Evolutionary conservation across 2,888 invertebrate genomes (phyloP).

Genomic region (Horisme vitalbata): DNA sequence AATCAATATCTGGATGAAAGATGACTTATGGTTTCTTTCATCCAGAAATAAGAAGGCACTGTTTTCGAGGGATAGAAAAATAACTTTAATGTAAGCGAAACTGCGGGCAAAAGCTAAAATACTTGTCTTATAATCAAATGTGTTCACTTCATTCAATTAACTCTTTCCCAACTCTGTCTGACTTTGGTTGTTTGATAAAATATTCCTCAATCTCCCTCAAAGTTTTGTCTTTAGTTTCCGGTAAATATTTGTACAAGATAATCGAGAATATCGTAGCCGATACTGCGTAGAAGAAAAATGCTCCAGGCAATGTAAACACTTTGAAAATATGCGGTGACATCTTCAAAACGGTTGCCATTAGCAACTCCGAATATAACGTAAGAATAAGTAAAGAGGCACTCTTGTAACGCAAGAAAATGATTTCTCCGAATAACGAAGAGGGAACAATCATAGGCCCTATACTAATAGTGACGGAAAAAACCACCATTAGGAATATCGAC

Average conservation of each 20-base stretch:
- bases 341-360: constrained; percentile 49
- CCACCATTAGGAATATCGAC: constrained; percentile 44
- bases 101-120: too few relatives aligned
- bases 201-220: too few relatives aligned
- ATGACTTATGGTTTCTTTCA: too few relatives aligned
- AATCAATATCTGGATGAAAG: too few relatives aligned
- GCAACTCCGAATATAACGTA: constrained; percentile 41
- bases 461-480: constrained; percentile 53
- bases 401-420: constrained; percentile 51
- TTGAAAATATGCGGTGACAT: constrained; percentile 48
- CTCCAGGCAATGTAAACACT: constrained; percentile 45
- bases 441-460: constrained; percentile 58
- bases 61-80: too few relatives aligned
- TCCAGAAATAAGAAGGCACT: too few relatives aligned
- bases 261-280: constrained; percentile 44
- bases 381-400: constrained; percentile 44
- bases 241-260: constrained; percentile 39
- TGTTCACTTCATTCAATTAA: too few relatives aligned
- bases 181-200: not conserved
- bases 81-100: too few relatives aligned
- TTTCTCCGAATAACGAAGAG: constrained; percentile 49
- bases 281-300: constrained; percentile 48
- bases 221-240: too few relatives aligned
- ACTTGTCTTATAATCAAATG: too few relatives aligned
- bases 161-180: too few relatives aligned